Base-by-base conservation (phyloP, 2,888 invertebrate species). In the Noctua fimbriata region DNA sequence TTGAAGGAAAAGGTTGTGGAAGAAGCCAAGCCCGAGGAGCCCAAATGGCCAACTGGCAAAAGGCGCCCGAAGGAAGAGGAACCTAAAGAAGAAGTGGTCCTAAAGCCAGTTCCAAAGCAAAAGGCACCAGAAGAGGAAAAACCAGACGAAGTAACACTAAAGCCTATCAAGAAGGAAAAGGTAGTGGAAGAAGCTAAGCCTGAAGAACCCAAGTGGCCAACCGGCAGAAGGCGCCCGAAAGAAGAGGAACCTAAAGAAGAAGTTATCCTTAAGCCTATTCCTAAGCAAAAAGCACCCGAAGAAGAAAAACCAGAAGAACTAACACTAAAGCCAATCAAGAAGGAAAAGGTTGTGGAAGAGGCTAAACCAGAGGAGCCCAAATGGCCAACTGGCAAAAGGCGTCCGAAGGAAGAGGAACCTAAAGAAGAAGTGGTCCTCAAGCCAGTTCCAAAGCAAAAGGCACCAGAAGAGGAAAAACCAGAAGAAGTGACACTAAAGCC, bases 371-470 rank as follows among this genome's bases (percentile, higher is more conserved):
- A 76, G 1, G 78, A 76, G 5, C 47, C 55, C 2, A 78, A 76
- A 12, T 78, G 78, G 78, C 78, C 76, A 6, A 78, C 78, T 0
- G 67, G 78, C 14, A 78, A 2, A 76, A 78, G 78, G 67, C 78
- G 58, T 0, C 78, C 78, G 1, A 78, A 78, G 9, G 76, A 67
- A 67, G 76, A 78, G 5, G 76, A 67, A 76, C 76, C 76, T 3
- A 32, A 66, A 21, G 77, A 75, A 78, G 76, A 78, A 55, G 76
- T 77, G 0, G 55, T 77, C 0, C 76, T 77, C 12, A 75, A 77
- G 32, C 77, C 77, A 2, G 12, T 75, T 36, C 76, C 76, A 0
- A 77, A 75, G 2, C 66, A 75, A 36, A 77, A 77, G 47, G 76
- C 2, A 47, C 75, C 55, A 0, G 65, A 74, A 58, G 77, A 76